Evolutionary conservation across 1,140 invertebrate species (phyloP).

Genomic region (Chrysoperla carnea): DNA sequence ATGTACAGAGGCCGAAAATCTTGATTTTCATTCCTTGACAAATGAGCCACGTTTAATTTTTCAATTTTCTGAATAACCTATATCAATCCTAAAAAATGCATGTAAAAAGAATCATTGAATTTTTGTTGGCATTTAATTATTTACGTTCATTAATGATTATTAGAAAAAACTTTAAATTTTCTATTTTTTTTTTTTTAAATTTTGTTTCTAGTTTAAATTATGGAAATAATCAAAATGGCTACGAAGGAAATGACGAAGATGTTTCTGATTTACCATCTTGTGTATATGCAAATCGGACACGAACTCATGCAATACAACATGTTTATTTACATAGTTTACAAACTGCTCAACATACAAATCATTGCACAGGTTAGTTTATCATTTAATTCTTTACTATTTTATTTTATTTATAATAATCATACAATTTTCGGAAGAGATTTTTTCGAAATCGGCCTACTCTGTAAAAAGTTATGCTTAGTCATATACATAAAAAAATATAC

Average conservation of each 20-base stretch:
- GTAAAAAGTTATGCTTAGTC: too few relatives aligned
- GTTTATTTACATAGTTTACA: conserved; percentile 20
- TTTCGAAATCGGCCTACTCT: conserved; percentile 21
- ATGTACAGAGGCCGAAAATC: too few relatives aligned
- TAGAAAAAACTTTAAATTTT: too few relatives aligned
- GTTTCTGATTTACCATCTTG: conserved; percentile 44
- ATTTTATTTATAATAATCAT: conserved; percentile 18
- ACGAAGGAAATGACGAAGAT: conserved; percentile 33
- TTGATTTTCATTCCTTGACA: too few relatives aligned
- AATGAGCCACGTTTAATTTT: too few relatives aligned
- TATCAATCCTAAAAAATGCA: too few relatives aligned
- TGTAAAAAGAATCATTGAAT: too few relatives aligned
- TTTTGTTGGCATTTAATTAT: too few relatives aligned
- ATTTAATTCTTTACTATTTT: conserved; percentile 10
- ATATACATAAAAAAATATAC: too few relatives aligned
- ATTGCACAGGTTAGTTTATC: conserved; percentile 9
- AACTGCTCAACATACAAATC: conserved; percentile 19
- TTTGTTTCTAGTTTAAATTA: conserved; percentile 25
- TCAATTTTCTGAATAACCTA: too few relatives aligned
- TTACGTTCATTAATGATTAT: too few relatives aligned
- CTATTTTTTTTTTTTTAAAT: too few relatives aligned
- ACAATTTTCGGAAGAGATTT: conserved; percentile 21
- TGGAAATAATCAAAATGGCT: conserved; percentile 26
- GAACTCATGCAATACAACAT: conserved; percentile 23
- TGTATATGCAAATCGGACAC: conserved; percentile 37